Conservation (phyloP, 2,888 invertebrate species). For the Sinopyrophorus schimmeli region DNA sequence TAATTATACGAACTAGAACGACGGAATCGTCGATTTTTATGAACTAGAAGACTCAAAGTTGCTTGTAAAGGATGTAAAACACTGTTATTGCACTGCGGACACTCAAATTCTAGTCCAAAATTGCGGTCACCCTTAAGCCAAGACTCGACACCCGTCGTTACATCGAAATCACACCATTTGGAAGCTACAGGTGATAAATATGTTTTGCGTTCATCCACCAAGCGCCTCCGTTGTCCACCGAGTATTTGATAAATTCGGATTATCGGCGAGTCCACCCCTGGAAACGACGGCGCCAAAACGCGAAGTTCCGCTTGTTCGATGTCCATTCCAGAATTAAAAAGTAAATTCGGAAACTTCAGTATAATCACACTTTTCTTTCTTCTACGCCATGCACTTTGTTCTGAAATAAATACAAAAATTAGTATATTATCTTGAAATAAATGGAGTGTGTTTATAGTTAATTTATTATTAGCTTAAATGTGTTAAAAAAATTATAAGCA, state of each 20-base stretch:
- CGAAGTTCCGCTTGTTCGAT: constrained; percentile 58
- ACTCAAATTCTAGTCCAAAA: constrained; percentile 60
- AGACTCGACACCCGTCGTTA: constrained; percentile 57
- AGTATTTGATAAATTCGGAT: constrained; percentile 53
- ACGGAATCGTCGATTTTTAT: constrained; percentile 44
- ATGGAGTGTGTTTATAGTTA: no score
- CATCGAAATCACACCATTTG: constrained; percentile 66
- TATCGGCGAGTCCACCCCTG: constrained; percentile 37
- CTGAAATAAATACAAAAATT: constrained; percentile 42
- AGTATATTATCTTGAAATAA: no score
- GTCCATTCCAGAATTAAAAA: constrained; percentile 33
- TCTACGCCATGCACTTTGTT: constrained; percentile 42
- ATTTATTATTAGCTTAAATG: no score
- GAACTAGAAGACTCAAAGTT: constrained; percentile 48
- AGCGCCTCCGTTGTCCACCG: constrained; percentile 50
- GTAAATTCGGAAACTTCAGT: constrained; percentile 43
- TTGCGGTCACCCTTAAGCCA: constrained; percentile 57
- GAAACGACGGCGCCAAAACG: constrained; percentile 49
- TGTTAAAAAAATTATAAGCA: no score
- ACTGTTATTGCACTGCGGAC: constrained; percentile 55
- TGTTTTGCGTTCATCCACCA: constrained; percentile 51
- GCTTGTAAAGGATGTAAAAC: constrained; percentile 52
- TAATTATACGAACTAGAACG: constrained; percentile 41
- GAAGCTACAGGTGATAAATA: constrained; percentile 50
- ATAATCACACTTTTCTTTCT: constrained; percentile 39